Evolutionary conservation across 2,888 invertebrate genomes (phyloP).

Genomic region (Coenonympha glycerion): DNA sequence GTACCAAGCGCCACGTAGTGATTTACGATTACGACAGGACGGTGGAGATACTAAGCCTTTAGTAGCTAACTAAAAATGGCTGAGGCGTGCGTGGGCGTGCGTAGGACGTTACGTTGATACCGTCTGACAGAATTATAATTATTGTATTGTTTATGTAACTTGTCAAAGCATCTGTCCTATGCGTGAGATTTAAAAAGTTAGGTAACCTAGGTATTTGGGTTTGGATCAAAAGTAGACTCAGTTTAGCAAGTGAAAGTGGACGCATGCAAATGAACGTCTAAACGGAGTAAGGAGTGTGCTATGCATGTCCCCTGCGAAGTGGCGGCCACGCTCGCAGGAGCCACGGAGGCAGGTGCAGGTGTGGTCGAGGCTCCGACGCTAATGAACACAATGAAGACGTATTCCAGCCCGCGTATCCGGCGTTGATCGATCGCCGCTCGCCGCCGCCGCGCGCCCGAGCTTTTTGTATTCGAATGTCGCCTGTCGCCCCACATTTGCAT

Average conservation of each 20-base stretch:
- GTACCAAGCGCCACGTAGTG: too few relatives aligned
- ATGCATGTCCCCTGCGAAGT: constrained; percentile 38
- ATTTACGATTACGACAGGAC: too few relatives aligned
- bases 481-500: constrained; percentile 71
- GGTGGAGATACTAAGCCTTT: too few relatives aligned
- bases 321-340: constrained; percentile 52
- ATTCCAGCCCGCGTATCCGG: constrained; percentile 71
- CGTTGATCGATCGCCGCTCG: constrained; percentile 76
- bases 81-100: too few relatives aligned
- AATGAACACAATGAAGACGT: constrained; percentile 77
- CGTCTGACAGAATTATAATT: too few relatives aligned
- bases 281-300: constrained; percentile 23
- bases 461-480: constrained; percentile 75
- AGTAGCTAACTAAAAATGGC: too few relatives aligned
- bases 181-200: too few relatives aligned
- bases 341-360: too few relatives aligned
- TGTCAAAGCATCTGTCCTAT: too few relatives aligned
- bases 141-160: too few relatives aligned
- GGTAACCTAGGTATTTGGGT: too few relatives aligned
- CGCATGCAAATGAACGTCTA: constrained; percentile 18
- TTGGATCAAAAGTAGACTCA: not conserved
- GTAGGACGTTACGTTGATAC: too few relatives aligned
- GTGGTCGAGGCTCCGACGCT: constrained; percentile 59
- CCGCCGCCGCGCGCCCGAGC: constrained; percentile 72
- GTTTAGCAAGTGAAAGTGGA: constrained; percentile 16